Base-by-base conservation (phyloP, 2,113 vertebrate genomes). In the Addax nasomaculatus region DNA sequence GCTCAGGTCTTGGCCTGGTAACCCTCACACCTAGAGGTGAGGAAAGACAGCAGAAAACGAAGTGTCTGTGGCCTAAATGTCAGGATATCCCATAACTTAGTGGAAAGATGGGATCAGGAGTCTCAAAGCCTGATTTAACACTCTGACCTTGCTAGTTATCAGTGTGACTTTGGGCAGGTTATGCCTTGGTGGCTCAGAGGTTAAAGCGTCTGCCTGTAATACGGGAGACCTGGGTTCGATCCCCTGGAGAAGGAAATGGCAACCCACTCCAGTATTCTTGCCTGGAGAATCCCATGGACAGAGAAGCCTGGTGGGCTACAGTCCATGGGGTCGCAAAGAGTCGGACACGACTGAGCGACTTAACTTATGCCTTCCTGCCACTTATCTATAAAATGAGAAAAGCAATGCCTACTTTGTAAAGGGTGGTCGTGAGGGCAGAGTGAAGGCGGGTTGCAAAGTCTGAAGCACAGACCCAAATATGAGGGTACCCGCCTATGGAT, bases 1-100 rank as follows among this genome's bases (percentile, higher is more conserved):
- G 87, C 95, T 97, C 98, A 97, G 85, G 53, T 97, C 97, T 97
- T 94, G 25, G 58, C 70, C 47, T 55, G 30, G 86, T 51, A 62
- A 93, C 47, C 33, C 62, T 92, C 73, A 85, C 30, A 92, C 90
- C 76, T 85, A 64, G 58, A 17, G 58, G 58, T 60, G 19, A 36
- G 14, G 21, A 87, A 39, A 57, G 64, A 39, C 16, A 85, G 58
- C 90, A 94, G 93, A 93, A 94, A 94, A 49, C 10, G 5, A 17
- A 53, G 23, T 30, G 0, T 85, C 29, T 39, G 7, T 19, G 23
- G 29, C 33, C 73, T 36, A 36, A 62, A 80, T 55, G 13, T 60
- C 23, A 1, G 17, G n/a, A 73, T 53, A 58, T 12, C 15, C 62
- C 70, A 47, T 85, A 70, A 86, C 92, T 95, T 89, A 19, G 9